A percentile compares a stretch with the other conserved stretches of the same genome.
phyloP scores from a whole-genome alignment of 2,113 vertebrate species.

The Penelope pileata region DNA sequence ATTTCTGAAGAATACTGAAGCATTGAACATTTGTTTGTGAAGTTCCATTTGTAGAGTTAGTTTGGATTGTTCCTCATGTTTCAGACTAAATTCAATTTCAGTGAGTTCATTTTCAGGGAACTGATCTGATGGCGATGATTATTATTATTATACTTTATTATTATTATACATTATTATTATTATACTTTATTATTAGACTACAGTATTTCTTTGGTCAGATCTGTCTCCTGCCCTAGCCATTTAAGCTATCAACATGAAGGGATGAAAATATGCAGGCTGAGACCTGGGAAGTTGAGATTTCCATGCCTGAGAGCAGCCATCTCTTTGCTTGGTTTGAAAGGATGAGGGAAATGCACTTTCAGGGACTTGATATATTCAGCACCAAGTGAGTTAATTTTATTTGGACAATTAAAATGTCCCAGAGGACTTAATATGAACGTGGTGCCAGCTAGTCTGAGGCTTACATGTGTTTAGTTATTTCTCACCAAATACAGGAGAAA shows the following conservation, averaged over 20 bases:
- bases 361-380: conserved; percentile 35
- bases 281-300: not conserved
- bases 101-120: not conserved
- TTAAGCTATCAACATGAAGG: not conserved
- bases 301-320: not conserved
- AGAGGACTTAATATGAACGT: conserved; percentile 46
- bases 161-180: not conserved
- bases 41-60: not conserved
- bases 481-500: conserved; percentile 42
- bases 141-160: not conserved
- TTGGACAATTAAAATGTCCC: conserved; percentile 51
- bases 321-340: conserved; percentile 23
- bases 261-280: not conserved
- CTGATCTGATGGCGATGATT: not conserved
- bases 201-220: not conserved
- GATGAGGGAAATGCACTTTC: conserved; percentile 22
- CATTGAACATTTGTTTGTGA: not conserved
- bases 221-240: not conserved
- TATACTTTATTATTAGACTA: not conserved
- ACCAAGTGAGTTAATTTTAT: conserved; percentile 60
- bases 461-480: conserved; percentile 28
- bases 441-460: conserved; percentile 65
- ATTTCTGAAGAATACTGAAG: not conserved
- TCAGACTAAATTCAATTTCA: not conserved
- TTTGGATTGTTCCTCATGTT: not conserved